A percentile compares a stretch with the other conserved stretches of the same genome.
Conservation (phyloP, 2,888 invertebrate genomes). For the Chrysolina oricalcia region DNA sequence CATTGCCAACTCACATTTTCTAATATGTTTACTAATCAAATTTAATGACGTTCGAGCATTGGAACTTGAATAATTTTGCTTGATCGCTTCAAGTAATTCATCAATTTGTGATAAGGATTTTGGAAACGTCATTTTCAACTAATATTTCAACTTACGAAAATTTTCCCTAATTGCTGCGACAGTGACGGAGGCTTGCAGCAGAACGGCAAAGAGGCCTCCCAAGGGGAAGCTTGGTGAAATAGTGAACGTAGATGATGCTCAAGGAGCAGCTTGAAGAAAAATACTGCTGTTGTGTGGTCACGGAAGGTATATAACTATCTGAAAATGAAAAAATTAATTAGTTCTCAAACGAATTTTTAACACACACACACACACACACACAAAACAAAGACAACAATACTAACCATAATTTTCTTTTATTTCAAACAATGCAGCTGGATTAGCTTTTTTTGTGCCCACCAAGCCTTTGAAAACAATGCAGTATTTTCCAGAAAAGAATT, state of each 20-base stretch:
- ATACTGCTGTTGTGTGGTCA: no score
- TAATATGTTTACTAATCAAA: no score
- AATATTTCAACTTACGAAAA: constrained; percentile 8
- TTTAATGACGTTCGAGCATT: neutral
- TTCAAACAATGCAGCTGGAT: neutral
- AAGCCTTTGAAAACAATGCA: neutral
- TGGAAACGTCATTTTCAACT: neutral
- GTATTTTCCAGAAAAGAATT: neutral
- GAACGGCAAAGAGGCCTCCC: no score
- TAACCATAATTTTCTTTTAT: neutral
- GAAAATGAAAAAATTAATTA: no score
- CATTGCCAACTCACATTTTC: constrained; percentile 7
- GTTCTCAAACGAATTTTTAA: neutral
- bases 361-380: neutral
- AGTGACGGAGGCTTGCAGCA: neutral
- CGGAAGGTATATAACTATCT: no score
- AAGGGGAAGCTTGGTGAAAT: neutral
- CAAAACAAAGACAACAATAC: neutral
- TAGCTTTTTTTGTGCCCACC: neutral
- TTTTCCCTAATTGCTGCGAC: neutral
- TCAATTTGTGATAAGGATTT: neutral
- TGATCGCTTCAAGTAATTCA: constrained; percentile 5
- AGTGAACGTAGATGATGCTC: neutral
- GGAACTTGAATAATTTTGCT: constrained; percentile 8
- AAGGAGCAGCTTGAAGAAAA: no score